phyloP scores from a whole-genome alignment of 2,888 invertebrate species.

The Lampropteryx suffumata region DNA sequence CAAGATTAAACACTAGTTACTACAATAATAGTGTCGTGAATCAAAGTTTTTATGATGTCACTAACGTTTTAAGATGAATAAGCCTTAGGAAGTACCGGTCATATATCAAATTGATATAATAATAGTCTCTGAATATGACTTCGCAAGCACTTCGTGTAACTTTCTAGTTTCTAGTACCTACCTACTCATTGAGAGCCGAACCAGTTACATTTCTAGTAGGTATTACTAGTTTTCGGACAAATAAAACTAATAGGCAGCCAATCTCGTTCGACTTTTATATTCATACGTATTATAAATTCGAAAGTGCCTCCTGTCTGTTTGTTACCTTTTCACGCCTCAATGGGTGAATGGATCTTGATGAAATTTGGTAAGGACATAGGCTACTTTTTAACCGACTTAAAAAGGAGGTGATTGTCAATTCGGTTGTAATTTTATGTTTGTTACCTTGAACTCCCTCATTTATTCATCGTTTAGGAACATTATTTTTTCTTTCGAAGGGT shows the following conservation, averaged over 20 bases:
- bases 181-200: background rate
- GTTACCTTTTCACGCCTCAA: too few species aligned
- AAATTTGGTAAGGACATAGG: too few species aligned
- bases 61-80: conserved; percentile 1
- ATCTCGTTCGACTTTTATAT: too few species aligned
- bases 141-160: background rate
- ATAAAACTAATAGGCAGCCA: background rate
- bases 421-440: too few species aligned
- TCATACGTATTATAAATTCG: too few species aligned
- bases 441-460: too few species aligned
- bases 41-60: conserved; percentile 11
- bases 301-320: too few species aligned
- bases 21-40: background rate
- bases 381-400: too few species aligned
- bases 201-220: conserved; percentile 2
- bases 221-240: background rate
- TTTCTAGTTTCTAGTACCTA: conserved; percentile 7
- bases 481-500: too few species aligned
- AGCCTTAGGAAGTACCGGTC: conserved; percentile 1
- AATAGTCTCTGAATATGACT: background rate
- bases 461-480: too few species aligned
- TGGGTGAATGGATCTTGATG: too few species aligned
- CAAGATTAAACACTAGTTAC: background rate
- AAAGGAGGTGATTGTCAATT: too few species aligned
- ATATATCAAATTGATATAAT: background rate